These are phyloP conservation scores for Clivina fossor DNA, from an alignment of 2,888 invertebrate species.

Conservation along the genomic window DNA sequence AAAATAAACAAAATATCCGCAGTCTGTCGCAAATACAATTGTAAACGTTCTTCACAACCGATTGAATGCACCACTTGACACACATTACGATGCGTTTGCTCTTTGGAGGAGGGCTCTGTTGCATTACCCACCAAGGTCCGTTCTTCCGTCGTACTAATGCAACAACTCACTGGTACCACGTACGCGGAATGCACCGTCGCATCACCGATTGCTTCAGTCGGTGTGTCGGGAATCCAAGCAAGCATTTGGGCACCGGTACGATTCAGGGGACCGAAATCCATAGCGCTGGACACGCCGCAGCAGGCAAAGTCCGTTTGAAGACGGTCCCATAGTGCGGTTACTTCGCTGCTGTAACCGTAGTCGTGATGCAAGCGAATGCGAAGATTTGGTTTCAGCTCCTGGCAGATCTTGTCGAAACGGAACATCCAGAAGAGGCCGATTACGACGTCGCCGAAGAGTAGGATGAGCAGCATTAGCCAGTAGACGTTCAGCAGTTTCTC, in stretches of 20 bases:
- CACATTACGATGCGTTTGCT: constrained; percentile 18
- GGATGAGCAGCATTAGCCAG: constrained; percentile 76
- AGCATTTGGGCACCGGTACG: constrained; percentile 28
- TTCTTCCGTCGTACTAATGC: constrained; percentile 21
- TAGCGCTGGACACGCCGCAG: constrained; percentile 66
- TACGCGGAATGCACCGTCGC: constrained; percentile 38
- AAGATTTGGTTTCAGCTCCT: constrained; percentile 69
- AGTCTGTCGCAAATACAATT: constrained; percentile 74
- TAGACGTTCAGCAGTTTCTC: constrained; percentile 81
- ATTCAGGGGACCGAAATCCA: constrained; percentile 41
- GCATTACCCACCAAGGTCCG: constrained; percentile 30
- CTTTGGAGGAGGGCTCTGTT: constrained; percentile 35
- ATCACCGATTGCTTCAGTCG: constrained; percentile 48
- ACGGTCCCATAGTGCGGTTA: constrained; percentile 77
- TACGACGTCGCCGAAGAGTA: constrained; percentile 81
- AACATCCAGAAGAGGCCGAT: constrained; percentile 86
- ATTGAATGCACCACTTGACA: constrained; percentile 53
- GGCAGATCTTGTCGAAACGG: constrained; percentile 73
- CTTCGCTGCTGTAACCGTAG: constrained; percentile 71
- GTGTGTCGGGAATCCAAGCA: constrained; percentile 47
- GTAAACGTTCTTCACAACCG: constrained; percentile 74
- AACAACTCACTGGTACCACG: constrained; percentile 26
- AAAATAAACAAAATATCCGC: constrained; percentile 77
- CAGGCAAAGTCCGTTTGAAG: constrained; percentile 74
- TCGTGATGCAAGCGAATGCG: constrained; percentile 62